These are phyloP conservation scores for Gambusia holbrooki DNA, from an alignment of 2,113 vertebrate genomes.

Conservation along the genomic window DNA sequence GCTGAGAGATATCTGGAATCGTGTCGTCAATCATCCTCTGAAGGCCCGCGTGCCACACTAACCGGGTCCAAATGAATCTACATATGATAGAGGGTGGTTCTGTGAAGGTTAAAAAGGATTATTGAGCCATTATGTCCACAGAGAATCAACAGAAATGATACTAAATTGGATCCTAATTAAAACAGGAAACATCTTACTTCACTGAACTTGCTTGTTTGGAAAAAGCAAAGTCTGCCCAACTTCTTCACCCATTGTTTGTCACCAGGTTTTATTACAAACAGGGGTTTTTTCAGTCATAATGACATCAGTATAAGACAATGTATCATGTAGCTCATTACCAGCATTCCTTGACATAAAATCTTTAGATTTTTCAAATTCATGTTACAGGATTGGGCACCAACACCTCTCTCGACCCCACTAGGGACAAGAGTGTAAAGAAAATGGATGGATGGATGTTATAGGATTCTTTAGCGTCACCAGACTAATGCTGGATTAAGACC, in stretches of 20 bases:
- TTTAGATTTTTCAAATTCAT: neutral
- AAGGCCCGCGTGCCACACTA: constrained; percentile 1
- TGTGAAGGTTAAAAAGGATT: neutral
- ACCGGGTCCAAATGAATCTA: neutral
- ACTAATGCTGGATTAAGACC: neutral
- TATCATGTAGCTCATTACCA: too few species aligned
- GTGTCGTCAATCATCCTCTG: neutral
- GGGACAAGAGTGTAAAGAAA: too few species aligned
- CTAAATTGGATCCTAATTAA: neutral
- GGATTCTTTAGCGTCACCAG: neutral
- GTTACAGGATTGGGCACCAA: neutral
- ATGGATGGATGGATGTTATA: too few species aligned
- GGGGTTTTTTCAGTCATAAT: too few species aligned
- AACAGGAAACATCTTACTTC: neutral
- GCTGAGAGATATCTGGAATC: constrained; percentile 13
- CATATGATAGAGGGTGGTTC: neutral
- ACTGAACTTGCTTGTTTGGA: neutral
- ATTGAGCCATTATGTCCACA: neutral
- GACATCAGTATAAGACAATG: too few species aligned
- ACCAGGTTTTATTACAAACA: neutral
- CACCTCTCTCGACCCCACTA: too few species aligned
- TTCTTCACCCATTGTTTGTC: neutral
- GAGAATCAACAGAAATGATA: neutral
- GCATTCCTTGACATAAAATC: too few species aligned
- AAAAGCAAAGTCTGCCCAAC: neutral